These are phyloP conservation scores for Phrynosoma platyrhinos DNA, from an alignment of 2,113 vertebrate genomes.

Conservation along the genomic window DNA sequence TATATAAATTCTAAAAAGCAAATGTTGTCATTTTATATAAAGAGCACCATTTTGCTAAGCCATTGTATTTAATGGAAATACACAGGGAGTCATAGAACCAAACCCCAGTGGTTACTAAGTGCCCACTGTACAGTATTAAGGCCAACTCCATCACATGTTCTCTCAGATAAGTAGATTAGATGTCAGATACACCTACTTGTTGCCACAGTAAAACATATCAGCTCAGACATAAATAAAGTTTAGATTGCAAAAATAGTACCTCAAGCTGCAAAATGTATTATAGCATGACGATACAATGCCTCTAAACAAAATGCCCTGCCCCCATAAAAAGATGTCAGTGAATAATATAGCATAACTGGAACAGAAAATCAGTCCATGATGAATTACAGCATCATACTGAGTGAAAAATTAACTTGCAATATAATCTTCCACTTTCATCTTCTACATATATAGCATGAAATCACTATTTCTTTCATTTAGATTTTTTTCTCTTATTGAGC, in stretches of 20 bases:
- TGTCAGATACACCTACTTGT: background rate
- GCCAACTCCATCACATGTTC: background rate
- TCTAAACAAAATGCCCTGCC: background rate
- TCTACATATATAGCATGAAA: slow-evolving; percentile 15
- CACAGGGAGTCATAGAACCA: too few species aligned
- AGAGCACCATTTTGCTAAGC: too few species aligned
- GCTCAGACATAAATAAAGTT: background rate
- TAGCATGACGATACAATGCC: background rate
- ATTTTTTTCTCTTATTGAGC: background rate
- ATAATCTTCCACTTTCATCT: background rate
- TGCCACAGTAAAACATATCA: background rate
- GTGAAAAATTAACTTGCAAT: background rate
- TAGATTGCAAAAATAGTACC: background rate
- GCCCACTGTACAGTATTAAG: background rate
- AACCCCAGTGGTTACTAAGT: too few species aligned
- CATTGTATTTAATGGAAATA: too few species aligned
- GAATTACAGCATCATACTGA: background rate
- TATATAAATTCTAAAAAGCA: too few species aligned
- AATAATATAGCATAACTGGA: background rate
- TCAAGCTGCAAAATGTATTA: background rate
- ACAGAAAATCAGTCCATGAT: background rate
- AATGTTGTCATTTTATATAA: too few species aligned
- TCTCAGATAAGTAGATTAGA: background rate
- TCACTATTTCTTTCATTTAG: background rate
- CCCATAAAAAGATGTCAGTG: background rate